phyloP scores from a whole-genome alignment of 2,113 vertebrate genomes.

The Pandion haliaetus region DNA sequence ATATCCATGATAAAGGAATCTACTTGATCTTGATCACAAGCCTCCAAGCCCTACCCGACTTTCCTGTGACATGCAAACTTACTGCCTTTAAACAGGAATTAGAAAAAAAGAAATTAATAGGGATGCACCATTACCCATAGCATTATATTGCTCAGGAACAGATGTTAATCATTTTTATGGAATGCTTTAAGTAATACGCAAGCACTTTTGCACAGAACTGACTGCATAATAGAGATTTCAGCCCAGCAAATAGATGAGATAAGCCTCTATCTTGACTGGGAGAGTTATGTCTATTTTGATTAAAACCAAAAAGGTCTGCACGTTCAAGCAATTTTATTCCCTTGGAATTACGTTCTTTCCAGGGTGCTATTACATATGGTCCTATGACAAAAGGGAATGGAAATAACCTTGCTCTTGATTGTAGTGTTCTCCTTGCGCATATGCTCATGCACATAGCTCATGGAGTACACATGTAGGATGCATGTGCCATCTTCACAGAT shows the following conservation, averaged over 20 bases:
- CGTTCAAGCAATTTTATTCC: background rate
- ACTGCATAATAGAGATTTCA: slow-evolving; percentile 39
- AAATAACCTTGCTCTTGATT: background rate
- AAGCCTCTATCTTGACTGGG: slow-evolving; percentile 4
- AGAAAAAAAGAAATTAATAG: background rate
- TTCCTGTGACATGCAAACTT: slow-evolving; percentile 47
- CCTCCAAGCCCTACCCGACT: background rate
- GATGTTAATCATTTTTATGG: slow-evolving; percentile 43
- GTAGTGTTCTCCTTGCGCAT: background rate
- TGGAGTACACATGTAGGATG: background rate
- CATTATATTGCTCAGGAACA: slow-evolving; percentile 3
- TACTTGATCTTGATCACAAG: slow-evolving; percentile 45
- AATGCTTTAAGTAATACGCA: slow-evolving; percentile 52
- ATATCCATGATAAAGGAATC: slow-evolving; percentile 54
- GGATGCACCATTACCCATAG: slow-evolving; percentile 21
- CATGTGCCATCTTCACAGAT: background rate
- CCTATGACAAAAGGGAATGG: background rate
- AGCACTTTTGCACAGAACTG: slow-evolving; percentile 45
- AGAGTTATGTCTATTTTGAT: background rate
- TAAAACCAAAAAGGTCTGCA: slow-evolving; percentile 2
- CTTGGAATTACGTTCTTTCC: background rate
- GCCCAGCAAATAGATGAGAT: slow-evolving; percentile 8
- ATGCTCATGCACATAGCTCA: background rate
- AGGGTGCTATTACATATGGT: background rate
- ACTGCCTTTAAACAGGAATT: slow-evolving; percentile 29